These are phyloP conservation scores for Drosophila anceps DNA, from an alignment of 2,888 invertebrate species.

Conservation along the genomic window DNA sequence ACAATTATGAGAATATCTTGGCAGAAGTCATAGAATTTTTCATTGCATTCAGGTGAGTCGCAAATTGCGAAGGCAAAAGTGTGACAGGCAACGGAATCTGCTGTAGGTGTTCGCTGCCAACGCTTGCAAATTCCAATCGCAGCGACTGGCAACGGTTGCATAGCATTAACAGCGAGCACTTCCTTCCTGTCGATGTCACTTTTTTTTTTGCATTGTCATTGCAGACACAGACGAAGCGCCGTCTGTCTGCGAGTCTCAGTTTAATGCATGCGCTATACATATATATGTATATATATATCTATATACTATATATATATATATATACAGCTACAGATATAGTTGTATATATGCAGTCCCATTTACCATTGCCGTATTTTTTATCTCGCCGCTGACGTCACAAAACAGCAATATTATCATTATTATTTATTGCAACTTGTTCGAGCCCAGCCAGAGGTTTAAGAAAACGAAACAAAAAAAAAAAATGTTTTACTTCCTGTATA, in stretches of 20 bases:
- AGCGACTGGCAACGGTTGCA: not conserved
- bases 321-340: not conserved
- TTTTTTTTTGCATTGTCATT: slow-evolving; percentile 46
- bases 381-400: slow-evolving; percentile 42
- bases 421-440: slow-evolving; percentile 69
- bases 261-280: slow-evolving; percentile 13
- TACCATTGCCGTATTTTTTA: not conserved
- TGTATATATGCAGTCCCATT: not conserved
- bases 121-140: slow-evolving; percentile 26
- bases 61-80: not conserved
- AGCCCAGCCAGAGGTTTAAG: slow-evolving; percentile 33
- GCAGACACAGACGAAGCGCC: slow-evolving; percentile 12
- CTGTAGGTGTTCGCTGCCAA: slow-evolving; percentile 6
- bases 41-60: slow-evolving; percentile 2
- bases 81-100: slow-evolving; percentile 4
- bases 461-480: slow-evolving; percentile 3
- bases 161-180: slow-evolving; percentile 51
- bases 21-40: not conserved
- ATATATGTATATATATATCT: not conserved
- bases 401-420: slow-evolving; percentile 55
- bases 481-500: slow-evolving; percentile 48
- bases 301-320: not conserved
- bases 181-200: slow-evolving; percentile 52
- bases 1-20: not conserved
- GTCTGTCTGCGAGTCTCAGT: slow-evolving; percentile 6